Conservation (phyloP, 2,888 invertebrate genomes). For the Gastracanthus pulcherrimus region DNA sequence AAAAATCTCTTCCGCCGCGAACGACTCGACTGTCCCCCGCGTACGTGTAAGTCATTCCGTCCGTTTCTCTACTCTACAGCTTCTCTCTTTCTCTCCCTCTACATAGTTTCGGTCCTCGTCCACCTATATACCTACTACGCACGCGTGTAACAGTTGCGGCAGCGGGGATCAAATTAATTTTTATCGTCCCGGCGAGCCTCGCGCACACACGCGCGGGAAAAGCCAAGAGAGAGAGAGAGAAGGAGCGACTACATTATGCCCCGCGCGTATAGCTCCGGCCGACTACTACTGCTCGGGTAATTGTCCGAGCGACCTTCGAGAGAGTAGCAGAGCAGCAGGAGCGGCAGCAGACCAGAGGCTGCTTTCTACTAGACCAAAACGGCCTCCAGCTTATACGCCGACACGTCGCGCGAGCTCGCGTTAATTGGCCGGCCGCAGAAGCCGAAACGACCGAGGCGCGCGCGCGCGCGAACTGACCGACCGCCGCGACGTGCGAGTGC, state of each 20-base stretch:
- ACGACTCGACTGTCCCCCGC: conserved; percentile 54
- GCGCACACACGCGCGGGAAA: neutral
- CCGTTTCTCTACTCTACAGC: too few species aligned
- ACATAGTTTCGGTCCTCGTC: neutral
- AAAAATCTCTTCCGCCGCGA: conserved; percentile 72
- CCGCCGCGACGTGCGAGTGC: neutral
- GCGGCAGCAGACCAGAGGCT: neutral
- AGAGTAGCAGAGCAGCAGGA: neutral
- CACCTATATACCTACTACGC: neutral
- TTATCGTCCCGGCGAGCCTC: conserved; percentile 24
- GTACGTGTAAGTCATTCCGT: conserved; percentile 43
- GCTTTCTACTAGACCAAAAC: conserved; percentile 20
- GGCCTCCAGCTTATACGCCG: too few species aligned
- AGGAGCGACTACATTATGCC: neutral
- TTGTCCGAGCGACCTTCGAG: conserved; percentile 44
- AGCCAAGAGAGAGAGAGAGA: neutral
- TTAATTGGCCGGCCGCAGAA: conserved; percentile 31
- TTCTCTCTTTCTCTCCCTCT: neutral
- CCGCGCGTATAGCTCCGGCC: neutral
- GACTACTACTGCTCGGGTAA: conserved; percentile 19
- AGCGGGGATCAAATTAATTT: conserved; percentile 49
- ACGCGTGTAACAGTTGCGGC: neutral
- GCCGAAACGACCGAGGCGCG: neutral
- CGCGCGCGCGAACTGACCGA: neutral
- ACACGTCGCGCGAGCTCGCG: neutral